Evolutionary conservation across 2,113 vertebrate genomes (phyloP).

Genomic region (Onychostoma macrolepis): DNA sequence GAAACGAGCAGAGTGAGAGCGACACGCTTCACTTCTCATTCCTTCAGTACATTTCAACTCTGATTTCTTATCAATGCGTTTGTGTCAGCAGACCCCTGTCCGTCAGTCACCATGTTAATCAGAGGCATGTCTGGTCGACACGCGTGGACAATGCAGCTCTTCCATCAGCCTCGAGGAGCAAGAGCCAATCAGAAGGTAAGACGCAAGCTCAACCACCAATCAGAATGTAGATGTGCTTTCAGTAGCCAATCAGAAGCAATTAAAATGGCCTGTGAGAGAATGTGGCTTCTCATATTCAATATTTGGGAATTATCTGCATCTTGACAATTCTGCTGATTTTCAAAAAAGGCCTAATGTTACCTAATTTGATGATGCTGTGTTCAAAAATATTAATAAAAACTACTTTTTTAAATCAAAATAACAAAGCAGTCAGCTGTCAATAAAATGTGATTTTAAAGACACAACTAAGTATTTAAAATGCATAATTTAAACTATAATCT

Average conservation of each 20-base stretch:
- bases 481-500: no score
- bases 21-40: neutral
- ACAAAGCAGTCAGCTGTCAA: no score
- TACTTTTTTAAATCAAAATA: no score
- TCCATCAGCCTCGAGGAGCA: conserved; percentile 87
- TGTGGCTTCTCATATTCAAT: neutral
- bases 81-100: conserved; percentile 82
- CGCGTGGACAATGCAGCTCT: conserved; percentile 90
- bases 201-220: neutral
- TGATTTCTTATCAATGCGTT: neutral
- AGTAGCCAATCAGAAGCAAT: neutral
- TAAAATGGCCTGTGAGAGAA: neutral
- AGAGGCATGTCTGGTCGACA: conserved; percentile 87
- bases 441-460: no score
- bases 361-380: no score
- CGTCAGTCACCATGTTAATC: conserved; percentile 87
- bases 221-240: neutral
- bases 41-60: neutral
- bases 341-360: neutral
- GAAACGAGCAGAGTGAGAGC: conserved; percentile 86
- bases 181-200: conserved; percentile 88
- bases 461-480: no score
- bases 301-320: neutral
- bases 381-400: no score
- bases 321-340: no score